Evolutionary conservation across 2,888 invertebrate species (phyloP), one percentile per base, ranked within the genome.

Genomic region (Polietes domitor): DNA sequence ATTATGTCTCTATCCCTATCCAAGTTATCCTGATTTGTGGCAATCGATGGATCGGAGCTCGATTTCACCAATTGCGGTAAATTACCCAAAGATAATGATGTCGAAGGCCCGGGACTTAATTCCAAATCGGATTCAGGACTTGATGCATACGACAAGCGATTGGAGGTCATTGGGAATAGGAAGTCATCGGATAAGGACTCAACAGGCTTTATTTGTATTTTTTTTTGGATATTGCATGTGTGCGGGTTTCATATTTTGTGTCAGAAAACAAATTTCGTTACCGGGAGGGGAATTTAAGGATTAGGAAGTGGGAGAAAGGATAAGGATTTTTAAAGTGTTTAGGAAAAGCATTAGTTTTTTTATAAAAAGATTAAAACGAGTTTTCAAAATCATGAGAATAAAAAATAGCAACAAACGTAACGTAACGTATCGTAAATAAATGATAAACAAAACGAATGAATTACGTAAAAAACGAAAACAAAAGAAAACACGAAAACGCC

Each of bases 161-260:
- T 95, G 91, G 97, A 97, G 88, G 97, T 97, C 98, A 98, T 98
- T 91, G 98, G 98, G 94, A 99, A 99, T 92, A 99, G 96, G 95
- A 98, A 98, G 95, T 99, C 98, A 93, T 99, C 99, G 90, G 98
- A 98, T 92, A 98, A 94, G 92, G 97, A 97, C 93, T 98, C 98
- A 92, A 98, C 97, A 92, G 98, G 98, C 98, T 98, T 87, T 94
- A 92, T 93, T 86, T 98, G 86, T 94, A 92, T 93, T 86, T 82
- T 77, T 83, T 73, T 74, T 68, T 58, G 71, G 65, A 70, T 68
- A 43, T 68, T 63, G 50, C 71, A 63, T 17, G 80, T 90, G 58
- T 65, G 79, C 78, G 80, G 55, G 75, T 83, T 74, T 50, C 19
- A 63, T 19, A 17, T 21, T 65, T 81, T 85, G 81, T 81, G 74